Conservation (phyloP, 2,113 vertebrate species). For the Eonycteris spelaea region DNA sequence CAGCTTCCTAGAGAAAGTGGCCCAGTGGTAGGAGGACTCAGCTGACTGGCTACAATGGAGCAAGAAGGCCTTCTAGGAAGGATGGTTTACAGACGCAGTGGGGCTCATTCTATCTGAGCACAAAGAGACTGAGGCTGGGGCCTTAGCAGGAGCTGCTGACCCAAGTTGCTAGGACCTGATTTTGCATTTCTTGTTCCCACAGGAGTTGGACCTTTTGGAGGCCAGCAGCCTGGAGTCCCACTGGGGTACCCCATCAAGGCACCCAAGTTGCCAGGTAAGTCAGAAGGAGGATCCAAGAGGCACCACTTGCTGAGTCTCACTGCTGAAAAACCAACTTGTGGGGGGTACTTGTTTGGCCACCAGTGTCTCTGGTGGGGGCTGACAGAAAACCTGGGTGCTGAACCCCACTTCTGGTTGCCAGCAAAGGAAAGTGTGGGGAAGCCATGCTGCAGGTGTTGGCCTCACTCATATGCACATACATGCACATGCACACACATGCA, state of each 20-base stretch:
- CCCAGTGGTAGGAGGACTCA: rapidly evolving
- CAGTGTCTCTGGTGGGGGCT: neutral
- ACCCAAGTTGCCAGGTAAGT: constrained; percentile 92
- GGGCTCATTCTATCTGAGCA: neutral
- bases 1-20: neutral
- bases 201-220: constrained; percentile 88
- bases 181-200: constrained; percentile 62
- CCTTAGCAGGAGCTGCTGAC: no score
- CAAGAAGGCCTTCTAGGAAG: neutral
- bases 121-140: rapidly evolving
- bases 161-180: neutral
- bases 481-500: rapidly evolving
- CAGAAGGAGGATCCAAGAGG: neutral
- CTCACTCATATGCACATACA: neutral
- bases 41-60: neutral
- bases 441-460: neutral
- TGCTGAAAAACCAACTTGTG: neutral
- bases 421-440: neutral
- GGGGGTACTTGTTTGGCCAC: neutral
- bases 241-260: constrained; percentile 97
- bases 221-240: constrained; percentile 92
- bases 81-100: neutral
- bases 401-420: neutral
- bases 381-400: neutral
- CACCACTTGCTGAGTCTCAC: neutral